Percentiles rank a stretch among this genome's conserved stretches.
phyloP scores from a whole-genome alignment of 2,888 invertebrate genomes.

The Tanytarsus gracilentus region DNA sequence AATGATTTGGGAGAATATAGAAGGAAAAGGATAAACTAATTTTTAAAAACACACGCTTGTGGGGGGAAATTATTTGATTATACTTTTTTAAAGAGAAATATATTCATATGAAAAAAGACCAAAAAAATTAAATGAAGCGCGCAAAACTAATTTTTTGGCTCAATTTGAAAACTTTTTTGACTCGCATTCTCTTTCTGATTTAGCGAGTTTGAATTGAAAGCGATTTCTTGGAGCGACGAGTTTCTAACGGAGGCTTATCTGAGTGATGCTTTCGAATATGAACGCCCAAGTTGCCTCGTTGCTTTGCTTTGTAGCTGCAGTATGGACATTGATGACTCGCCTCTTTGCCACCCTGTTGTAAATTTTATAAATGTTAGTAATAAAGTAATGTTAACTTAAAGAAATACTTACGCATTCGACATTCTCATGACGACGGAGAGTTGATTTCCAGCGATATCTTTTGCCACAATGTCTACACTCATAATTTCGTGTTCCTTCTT shows the following conservation, averaged over 20 bases:
- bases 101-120: too few species aligned
- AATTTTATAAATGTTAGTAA: not conserved
- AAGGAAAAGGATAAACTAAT: too few species aligned
- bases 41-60: too few species aligned
- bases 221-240: constrained; percentile 36
- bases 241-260: constrained; percentile 42
- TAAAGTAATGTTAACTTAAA: not conserved
- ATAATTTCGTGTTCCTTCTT: constrained; percentile 51
- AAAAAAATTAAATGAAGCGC: constrained; percentile 22
- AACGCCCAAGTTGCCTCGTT: constrained; percentile 71
- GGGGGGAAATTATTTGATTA: too few species aligned
- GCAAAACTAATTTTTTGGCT: constrained; percentile 16
- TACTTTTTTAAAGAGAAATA: too few species aligned
- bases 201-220: constrained; percentile 19
- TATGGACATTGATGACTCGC: constrained; percentile 73
- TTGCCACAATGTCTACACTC: constrained; percentile 77
- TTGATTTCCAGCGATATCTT: constrained; percentile 78
- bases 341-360: constrained; percentile 57
- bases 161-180: not conserved
- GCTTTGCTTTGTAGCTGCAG: constrained; percentile 69
- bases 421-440: constrained; percentile 70
- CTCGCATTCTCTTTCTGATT: constrained; percentile 32
- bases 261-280: constrained; percentile 71
- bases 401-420: constrained; percentile 53
- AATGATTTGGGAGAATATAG: too few species aligned